These are phyloP conservation scores for Arrhamphus sclerolepis DNA, from an alignment of 2,797 vertebrate genomes.

Conservation along the genomic window DNA sequence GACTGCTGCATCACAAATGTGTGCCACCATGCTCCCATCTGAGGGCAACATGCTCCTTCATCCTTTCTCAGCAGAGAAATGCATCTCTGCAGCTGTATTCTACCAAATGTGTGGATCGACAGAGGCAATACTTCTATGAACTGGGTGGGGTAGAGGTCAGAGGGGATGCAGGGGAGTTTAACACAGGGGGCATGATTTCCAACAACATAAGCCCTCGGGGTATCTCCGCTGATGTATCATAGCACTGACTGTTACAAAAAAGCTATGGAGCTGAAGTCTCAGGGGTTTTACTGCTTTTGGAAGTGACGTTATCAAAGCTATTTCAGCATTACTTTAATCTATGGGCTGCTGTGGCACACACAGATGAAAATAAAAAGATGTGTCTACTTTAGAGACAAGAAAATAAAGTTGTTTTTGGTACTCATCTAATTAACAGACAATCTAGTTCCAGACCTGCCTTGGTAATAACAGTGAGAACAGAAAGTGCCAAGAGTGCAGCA, in stretches of 20 bases:
- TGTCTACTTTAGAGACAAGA: conserved; percentile 7
- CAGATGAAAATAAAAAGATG: conserved; percentile 12
- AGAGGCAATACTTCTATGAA: neutral
- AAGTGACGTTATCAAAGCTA: conserved; percentile 30
- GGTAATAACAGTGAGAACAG: conserved; percentile 3
- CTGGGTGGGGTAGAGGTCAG: neutral
- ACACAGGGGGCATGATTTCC: conserved; percentile 29
- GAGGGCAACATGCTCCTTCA: neutral
- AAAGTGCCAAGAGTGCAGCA: neutral
- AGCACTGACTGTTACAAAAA: neutral
- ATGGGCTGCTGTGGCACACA: conserved; percentile 27
- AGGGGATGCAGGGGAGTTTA: neutral
- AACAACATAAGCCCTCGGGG: neutral
- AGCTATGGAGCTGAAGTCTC: conserved; percentile 6
- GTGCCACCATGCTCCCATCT: conserved; percentile 7
- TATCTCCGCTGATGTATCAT: conserved; percentile 5
- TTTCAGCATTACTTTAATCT: conserved; percentile 7
- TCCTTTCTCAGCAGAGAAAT: neutral
- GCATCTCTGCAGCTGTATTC: neutral
- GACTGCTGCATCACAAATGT: conserved; percentile 1
- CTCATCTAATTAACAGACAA: neutral
- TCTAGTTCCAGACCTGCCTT: neutral
- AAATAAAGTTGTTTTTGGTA: conserved; percentile 9
- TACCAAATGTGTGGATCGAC: neutral
- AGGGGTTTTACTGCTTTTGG: conserved; percentile 5